A percentile compares a stretch with the other conserved stretches of the same genome.
These are phyloP conservation scores for Tigriopus japonicus DNA, from an alignment of 1,140 invertebrate genomes.

Conservation along the genomic window DNA sequence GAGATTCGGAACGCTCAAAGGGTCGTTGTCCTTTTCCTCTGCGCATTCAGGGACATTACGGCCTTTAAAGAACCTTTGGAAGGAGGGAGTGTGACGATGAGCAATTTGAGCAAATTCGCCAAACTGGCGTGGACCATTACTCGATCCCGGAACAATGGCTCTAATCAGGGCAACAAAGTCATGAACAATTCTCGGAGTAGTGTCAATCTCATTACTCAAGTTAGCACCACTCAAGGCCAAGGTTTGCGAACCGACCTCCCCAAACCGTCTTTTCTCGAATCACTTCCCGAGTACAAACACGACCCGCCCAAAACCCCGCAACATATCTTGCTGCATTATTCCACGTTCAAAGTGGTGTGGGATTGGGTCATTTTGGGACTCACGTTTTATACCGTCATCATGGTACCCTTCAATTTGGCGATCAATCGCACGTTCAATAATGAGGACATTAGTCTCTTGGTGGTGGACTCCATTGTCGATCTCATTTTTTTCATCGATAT, in stretches of 20 bases:
- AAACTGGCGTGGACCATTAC: slow-evolving; percentile 34
- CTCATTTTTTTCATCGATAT: slow-evolving; percentile 39
- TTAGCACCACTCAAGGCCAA: neutral
- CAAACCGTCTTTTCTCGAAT: slow-evolving; percentile 17
- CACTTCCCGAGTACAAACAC: slow-evolving; percentile 32
- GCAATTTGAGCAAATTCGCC: slow-evolving; percentile 34
- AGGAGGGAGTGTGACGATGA: slow-evolving; percentile 5
- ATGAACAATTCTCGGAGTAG: slow-evolving; percentile 26
- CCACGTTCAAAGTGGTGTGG: slow-evolving; percentile 28
- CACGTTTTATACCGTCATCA: slow-evolving; percentile 37
- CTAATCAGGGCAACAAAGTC: slow-evolving; percentile 27
- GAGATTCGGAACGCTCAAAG: slow-evolving; percentile 1
- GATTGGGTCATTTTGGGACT: slow-evolving; percentile 35
- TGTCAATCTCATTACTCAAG: slow-evolving; percentile 19
- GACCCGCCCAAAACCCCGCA: slow-evolving; percentile 35
- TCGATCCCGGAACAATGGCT: slow-evolving; percentile 27
- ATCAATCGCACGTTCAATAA: slow-evolving; percentile 34
- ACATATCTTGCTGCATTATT: slow-evolving; percentile 27
- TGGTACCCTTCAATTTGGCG: slow-evolving; percentile 36
- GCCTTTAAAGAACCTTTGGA: slow-evolving; percentile 10
- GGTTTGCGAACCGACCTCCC: neutral
- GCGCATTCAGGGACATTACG: slow-evolving; percentile 8
- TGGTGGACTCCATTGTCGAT: slow-evolving; percentile 33
- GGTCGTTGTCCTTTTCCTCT: slow-evolving; percentile 4
- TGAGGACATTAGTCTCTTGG: slow-evolving; percentile 29